Conservation (phyloP, 2,797 vertebrate species). For the Melanotaenia nigrans region DNA sequence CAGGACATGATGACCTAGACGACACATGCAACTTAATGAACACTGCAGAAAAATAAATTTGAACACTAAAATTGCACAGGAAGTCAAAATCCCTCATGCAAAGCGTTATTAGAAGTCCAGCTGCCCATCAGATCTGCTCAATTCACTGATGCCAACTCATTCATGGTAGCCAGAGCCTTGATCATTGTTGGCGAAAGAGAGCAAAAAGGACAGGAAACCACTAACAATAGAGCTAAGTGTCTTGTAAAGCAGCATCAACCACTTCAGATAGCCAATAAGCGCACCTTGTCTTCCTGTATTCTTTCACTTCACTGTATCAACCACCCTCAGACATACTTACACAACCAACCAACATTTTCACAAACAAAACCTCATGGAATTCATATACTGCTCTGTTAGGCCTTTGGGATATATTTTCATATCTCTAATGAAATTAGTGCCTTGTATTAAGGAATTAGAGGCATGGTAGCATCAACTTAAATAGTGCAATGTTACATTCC, state of each 20-base stretch:
- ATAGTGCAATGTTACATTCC: slow-evolving; percentile 82
- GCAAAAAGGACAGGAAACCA: slow-evolving; percentile 24
- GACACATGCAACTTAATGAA: slow-evolving; percentile 72
- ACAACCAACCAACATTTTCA: slow-evolving; percentile 30
- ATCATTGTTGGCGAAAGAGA: slow-evolving; percentile 66
- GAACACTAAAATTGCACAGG: slow-evolving; percentile 57
- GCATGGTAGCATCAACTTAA: slow-evolving; percentile 67
- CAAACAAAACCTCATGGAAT: slow-evolving; percentile 49
- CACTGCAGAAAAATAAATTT: slow-evolving; percentile 57
- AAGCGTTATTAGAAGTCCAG: slow-evolving; percentile 51
- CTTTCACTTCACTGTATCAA: slow-evolving; percentile 51
- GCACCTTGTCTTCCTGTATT: slow-evolving; percentile 19
- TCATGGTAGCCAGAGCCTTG: slow-evolving; percentile 56
- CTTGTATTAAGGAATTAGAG: slow-evolving; percentile 65
- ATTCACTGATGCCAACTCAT: slow-evolving; percentile 66
- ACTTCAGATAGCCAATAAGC: slow-evolving; percentile 22
- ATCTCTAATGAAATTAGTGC: slow-evolving; percentile 45
- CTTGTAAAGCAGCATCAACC: slow-evolving; percentile 52
- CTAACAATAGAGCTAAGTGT: slow-evolving; percentile 39
- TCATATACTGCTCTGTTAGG: slow-evolving; percentile 46
- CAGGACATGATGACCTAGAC: slow-evolving; percentile 61
- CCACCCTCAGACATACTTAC: slow-evolving; percentile 37
- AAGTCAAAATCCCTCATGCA: slow-evolving; percentile 58
- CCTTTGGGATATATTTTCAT: slow-evolving; percentile 52
- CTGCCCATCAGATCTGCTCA: slow-evolving; percentile 39